Evolutionary conservation across 2,113 vertebrate genomes (phyloP).

Genomic region (human (Homo sapiens)): DNA sequence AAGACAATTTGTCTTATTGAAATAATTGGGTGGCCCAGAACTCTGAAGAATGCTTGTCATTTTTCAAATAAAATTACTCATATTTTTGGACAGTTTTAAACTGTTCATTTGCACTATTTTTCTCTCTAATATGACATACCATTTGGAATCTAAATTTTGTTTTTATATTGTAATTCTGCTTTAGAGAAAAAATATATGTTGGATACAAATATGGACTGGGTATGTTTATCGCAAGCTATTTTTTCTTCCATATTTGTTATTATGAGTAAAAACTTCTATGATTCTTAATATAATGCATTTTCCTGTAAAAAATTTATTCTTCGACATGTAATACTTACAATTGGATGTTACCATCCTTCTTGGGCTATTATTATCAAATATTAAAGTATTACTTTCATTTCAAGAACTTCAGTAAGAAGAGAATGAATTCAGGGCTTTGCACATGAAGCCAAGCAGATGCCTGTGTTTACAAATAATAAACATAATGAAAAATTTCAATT

Average conservation of each 20-base stretch:
- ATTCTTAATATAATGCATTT: slow-evolving; percentile 19
- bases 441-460: background rate
- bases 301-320: background rate
- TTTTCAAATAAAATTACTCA: background rate
- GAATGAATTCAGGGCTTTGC: background rate
- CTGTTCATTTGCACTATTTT: background rate
- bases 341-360: background rate
- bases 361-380: background rate
- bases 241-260: background rate
- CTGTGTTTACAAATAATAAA: slow-evolving; percentile 24
- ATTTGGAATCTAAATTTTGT: background rate
- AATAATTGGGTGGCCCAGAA: background rate
- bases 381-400: slow-evolving; percentile 5
- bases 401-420: background rate
- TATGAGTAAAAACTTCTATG: background rate
- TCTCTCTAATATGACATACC: background rate
- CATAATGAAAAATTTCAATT: background rate
- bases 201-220: background rate
- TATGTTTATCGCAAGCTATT: background rate
- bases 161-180: slow-evolving; percentile 5
- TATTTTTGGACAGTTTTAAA: background rate
- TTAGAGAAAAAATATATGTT: slow-evolving; percentile 3
- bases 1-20: background rate
- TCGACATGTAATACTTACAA: background rate
- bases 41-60: background rate